Percentiles rank a stretch among this genome's conserved stretches.
Conservation (phyloP, 2,797 vertebrate species). For the Anomalospiza imberbis region DNA sequence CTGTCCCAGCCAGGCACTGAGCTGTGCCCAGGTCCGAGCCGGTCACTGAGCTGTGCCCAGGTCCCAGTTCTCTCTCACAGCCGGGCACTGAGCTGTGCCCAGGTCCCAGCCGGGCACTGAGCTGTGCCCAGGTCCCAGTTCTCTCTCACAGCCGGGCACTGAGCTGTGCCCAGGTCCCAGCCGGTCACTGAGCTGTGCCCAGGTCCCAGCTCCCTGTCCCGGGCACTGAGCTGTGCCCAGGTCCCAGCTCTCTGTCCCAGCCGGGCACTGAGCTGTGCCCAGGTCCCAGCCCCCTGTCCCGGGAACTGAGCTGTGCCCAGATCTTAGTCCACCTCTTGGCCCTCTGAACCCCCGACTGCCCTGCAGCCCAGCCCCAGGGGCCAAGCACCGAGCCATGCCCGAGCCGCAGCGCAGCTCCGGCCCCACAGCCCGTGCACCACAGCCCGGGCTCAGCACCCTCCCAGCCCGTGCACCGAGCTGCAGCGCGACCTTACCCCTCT, state of each 20-base stretch:
- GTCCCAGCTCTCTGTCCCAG: no score
- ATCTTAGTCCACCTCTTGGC: not conserved
- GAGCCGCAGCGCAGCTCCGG: not conserved
- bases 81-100: not conserved
- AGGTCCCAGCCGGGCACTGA: not conserved
- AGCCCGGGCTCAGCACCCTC: not conserved
- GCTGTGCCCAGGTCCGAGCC: not conserved
- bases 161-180: not conserved
- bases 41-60: not conserved
- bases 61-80: not conserved
- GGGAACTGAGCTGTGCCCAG: not conserved
- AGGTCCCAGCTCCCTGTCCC: not conserved
- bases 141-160: not conserved
- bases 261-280: not conserved
- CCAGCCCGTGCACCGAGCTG: not conserved
- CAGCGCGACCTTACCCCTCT: not conserved
- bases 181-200: not conserved
- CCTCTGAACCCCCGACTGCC: not conserved
- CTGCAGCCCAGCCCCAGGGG: not conserved
- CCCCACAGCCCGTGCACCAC: not conserved
- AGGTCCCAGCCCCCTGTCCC: not conserved
- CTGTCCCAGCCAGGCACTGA: not conserved
- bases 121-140: not conserved
- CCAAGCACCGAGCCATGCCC: not conserved
- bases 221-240: not conserved